These are phyloP conservation scores for Lagodon rhomboides DNA, from an alignment of 2,797 vertebrate species.

Conservation along the genomic window DNA sequence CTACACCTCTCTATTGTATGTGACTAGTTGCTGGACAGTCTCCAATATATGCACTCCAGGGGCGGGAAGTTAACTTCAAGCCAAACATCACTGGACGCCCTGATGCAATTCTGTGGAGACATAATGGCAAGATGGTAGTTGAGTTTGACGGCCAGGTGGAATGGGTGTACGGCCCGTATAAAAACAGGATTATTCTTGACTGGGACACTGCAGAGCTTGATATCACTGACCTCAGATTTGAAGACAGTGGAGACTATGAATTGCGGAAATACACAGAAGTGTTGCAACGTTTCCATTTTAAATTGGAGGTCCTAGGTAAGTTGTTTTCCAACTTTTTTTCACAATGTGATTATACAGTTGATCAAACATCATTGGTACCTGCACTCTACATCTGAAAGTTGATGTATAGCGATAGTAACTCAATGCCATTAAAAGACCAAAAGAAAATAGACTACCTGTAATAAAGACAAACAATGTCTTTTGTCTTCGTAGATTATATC, in stretches of 20 bases:
- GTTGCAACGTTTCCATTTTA: accelerated
- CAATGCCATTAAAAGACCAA: no score
- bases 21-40: constrained; percentile 54
- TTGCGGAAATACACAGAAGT: background rate
- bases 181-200: constrained; percentile 53
- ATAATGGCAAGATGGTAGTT: constrained; percentile 60
- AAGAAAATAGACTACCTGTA: no score
- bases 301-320: constrained; percentile 76
- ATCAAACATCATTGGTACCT: accelerated
- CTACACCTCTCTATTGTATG: background rate
- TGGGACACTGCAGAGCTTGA: constrained; percentile 45
- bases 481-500: no score
- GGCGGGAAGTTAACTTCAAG: background rate
- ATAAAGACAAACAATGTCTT: no score
- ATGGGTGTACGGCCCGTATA: accelerated
- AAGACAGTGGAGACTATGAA: constrained; percentile 72
- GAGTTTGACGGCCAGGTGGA: constrained; percentile 53
- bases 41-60: constrained; percentile 31
- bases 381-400: no score
- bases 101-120: constrained; percentile 76
- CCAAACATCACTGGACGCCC: accelerated
- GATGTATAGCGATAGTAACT: no score
- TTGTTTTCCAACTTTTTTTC: background rate
- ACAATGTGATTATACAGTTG: background rate
- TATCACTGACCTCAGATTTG: constrained; percentile 37